Percentiles rank a stretch among this genome's conserved stretches.
phyloP scores from a whole-genome alignment of 2,113 vertebrate genomes.

The Bos indicus region DNA sequence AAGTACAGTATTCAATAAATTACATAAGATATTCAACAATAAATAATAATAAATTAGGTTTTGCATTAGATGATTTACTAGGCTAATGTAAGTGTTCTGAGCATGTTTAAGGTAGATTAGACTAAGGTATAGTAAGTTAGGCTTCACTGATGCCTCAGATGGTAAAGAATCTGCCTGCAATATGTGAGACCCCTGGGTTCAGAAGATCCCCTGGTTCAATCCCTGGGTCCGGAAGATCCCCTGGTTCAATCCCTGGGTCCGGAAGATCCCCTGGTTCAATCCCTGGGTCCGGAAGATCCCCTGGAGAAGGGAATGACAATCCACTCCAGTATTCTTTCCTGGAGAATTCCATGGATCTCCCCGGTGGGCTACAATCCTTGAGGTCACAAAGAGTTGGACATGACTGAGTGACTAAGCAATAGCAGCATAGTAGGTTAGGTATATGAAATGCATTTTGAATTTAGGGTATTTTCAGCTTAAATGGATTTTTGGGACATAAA shows the following conservation, averaged over 20 bases:
- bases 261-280: neutral
- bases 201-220: neutral
- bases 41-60: neutral
- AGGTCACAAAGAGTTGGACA: neutral
- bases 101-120: neutral
- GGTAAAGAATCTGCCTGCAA: neutral
- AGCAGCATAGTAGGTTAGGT: neutral
- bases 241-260: rapidly evolving
- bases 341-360: neutral
- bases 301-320: neutral
- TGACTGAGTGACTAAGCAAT: neutral
- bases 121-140: neutral
- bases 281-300: rapidly evolving
- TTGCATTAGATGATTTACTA: neutral
- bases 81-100: neutral
- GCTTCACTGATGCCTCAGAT: neutral
- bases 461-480: neutral
- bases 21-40: neutral
- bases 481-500: neutral
- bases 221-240: rapidly evolving
- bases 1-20: neutral
- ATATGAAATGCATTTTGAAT: neutral
- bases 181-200: neutral
- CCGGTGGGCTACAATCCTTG: neutral
- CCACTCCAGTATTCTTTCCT: neutral